phyloP scores from a whole-genome alignment of 2,888 invertebrate species.

The Minunthozetes semirufus region DNA sequence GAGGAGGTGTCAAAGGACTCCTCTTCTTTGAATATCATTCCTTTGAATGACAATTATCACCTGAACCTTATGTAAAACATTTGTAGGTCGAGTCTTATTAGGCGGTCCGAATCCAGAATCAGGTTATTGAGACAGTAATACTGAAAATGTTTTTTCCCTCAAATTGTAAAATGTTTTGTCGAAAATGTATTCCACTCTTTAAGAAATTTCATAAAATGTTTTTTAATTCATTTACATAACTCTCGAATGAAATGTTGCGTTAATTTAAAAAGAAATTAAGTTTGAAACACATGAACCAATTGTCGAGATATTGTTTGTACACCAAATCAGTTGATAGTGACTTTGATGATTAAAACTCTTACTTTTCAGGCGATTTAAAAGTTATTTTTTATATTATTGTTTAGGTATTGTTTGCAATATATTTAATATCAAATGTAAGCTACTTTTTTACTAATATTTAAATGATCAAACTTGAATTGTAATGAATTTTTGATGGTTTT shows the following conservation, averaged over 20 bases:
- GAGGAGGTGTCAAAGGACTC: neutral
- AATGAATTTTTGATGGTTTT: no score
- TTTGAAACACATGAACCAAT: neutral
- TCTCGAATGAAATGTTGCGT: neutral
- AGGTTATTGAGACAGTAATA: conserved; percentile 22
- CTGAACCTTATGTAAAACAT: conserved; percentile 18
- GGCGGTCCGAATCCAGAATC: conserved; percentile 13
- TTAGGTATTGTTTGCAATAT: no score
- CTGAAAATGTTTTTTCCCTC: neutral
- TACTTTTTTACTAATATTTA: no score
- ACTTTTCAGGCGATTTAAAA: no score
- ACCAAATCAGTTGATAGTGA: neutral
- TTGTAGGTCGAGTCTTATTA: conserved; percentile 24
- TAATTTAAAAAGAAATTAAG: neutral
- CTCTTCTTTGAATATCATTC: neutral
- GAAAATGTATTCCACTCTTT: neutral
- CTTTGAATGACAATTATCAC: neutral
- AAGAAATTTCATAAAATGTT: neutral
- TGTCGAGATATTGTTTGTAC: neutral
- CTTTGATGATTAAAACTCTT: neutral
- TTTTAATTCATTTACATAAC: neutral
- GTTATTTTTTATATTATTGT: no score
- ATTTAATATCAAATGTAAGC: no score
- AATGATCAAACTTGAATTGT: no score
- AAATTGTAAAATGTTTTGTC: neutral